These are phyloP conservation scores for Listronotus oregonensis DNA, from an alignment of 1,140 invertebrate species.

Conservation along the genomic window DNA sequence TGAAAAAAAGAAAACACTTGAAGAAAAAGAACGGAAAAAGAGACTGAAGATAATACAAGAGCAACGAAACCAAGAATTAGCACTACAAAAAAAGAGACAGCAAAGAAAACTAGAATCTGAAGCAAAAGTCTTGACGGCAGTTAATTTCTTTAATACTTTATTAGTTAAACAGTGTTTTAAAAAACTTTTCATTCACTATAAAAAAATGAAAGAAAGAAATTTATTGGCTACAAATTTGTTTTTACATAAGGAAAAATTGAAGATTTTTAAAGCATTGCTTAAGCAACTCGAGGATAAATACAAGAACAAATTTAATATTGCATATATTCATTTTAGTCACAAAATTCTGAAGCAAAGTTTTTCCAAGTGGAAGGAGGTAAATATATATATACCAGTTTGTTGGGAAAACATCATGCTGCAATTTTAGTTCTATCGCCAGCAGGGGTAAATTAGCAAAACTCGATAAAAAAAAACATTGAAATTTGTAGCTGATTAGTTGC, in stretches of 20 bases:
- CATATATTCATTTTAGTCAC: conserved; percentile 42
- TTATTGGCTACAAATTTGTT: conserved; percentile 43
- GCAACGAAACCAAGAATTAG: conserved; percentile 63
- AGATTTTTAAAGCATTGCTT: conserved; percentile 56
- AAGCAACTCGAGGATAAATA: conserved; percentile 54
- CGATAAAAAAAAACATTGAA: too few relatives aligned
- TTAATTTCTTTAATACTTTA: conserved; percentile 62
- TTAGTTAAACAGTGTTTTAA: conserved; percentile 60
- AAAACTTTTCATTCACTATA: conserved; percentile 58
- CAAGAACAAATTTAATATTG: conserved; percentile 43
- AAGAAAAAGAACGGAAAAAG: conserved; percentile 65
- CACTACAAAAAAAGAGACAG: conserved; percentile 61
- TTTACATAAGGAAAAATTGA: conserved; percentile 58
- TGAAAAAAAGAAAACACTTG: conserved; percentile 58
- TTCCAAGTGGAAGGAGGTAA: conserved; percentile 32
- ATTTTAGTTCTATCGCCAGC: not conserved
- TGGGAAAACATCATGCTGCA: not conserved
- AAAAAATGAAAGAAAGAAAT: conserved; percentile 58
- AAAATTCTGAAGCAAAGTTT: conserved; percentile 46
- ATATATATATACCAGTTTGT: conserved; percentile 8
- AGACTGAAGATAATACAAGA: conserved; percentile 64
- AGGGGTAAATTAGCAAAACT: too few relatives aligned
- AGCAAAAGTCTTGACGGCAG: conserved; percentile 61
- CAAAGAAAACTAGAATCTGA: conserved; percentile 60
- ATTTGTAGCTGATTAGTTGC: too few relatives aligned